Evolutionary conservation across 53 echinoderm and acorn worm species (phyloP), one percentile per base, ranked within the genome.

Genomic region (Henricia sp.): DNA sequence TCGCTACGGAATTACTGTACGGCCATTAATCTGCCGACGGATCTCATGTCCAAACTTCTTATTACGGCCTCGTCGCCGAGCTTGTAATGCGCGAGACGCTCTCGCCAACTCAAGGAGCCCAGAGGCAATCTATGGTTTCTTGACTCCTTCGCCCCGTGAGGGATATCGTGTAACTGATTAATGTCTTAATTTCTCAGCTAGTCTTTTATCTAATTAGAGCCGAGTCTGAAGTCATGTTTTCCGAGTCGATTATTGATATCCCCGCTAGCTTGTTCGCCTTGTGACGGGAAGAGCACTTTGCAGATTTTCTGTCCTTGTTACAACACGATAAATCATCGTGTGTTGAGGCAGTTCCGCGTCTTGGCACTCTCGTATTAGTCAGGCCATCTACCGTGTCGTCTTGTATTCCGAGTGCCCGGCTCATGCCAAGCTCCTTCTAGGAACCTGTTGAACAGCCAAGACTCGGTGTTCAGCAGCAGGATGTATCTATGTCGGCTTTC

Each of bases 101-200:
- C 9, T 32, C 36, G 35, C 13, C 37, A 19, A 24, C 36, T 36
- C 52, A 3, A 1, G 1, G 39, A 0, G 13, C 76, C 76, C 59
- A 40, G 58, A 59, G 76, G 76, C 76, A 27, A 41, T 41, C 28
- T 4, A 12, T 40, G n/a, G 76, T 59, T 76, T 76, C 76, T 76
- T 76, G 28, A n/a, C n/a, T n/a, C 41, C 40, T 56, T 58, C 26
- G 37, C n/a, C 67, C 84, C 12, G 56, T 26, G 50, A 35, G 60
- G 58, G 55, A 84, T 84, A 84, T 84, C 84, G 84, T 84, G 84
- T 84, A 84, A 84, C 84, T 84, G 84, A 83, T 84, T 84, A 84
- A 84, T 84, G 84, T 84, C 71, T 44, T 84, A 84, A 84, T 71
- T 50, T 84, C 65, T 48, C 44, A 55, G 84, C 55, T 66, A 84